phyloP scores from a whole-genome alignment of 2,797 vertebrate species.

The Notolepis coatsorum region DNA sequence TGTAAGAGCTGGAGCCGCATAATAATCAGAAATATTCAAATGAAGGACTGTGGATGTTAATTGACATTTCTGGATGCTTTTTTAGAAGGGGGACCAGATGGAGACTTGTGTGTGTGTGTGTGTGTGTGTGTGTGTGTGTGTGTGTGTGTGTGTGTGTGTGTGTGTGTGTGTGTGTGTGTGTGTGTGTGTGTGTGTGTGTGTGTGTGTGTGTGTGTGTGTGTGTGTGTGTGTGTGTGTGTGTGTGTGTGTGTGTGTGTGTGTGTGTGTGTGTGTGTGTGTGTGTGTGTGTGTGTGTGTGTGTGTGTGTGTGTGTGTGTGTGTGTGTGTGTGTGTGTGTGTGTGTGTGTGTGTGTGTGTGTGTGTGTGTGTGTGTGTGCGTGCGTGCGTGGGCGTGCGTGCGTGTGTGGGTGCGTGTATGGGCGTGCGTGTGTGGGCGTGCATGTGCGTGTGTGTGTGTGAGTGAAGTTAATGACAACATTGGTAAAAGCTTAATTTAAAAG shows the following conservation, averaged over 20 bases:
- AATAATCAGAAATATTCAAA: conserved; percentile 82
- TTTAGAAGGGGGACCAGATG: conserved; percentile 54
- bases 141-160: not conserved
- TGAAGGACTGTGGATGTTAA: conserved; percentile 73
- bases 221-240: not conserved
- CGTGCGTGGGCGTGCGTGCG: no score
- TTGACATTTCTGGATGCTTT: conserved; percentile 70
- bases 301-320: not conserved
- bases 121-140: not conserved
- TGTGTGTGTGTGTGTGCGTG: not conserved
- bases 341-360: not conserved
- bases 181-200: not conserved
- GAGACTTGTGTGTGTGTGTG: conserved; percentile 25
- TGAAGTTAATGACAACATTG: no score
- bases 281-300: conserved; percentile 19
- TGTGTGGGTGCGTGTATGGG: not conserved
- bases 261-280: no score
- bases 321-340: not conserved
- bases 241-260: no score
- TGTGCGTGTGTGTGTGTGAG: no score
- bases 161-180: not conserved
- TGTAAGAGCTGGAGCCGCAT: conserved; percentile 73
- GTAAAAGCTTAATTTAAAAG: no score
- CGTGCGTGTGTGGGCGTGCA: no score
- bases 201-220: no score